phyloP scores from a whole-genome alignment of 2,113 vertebrate genomes.

The Procavia capensis region DNA sequence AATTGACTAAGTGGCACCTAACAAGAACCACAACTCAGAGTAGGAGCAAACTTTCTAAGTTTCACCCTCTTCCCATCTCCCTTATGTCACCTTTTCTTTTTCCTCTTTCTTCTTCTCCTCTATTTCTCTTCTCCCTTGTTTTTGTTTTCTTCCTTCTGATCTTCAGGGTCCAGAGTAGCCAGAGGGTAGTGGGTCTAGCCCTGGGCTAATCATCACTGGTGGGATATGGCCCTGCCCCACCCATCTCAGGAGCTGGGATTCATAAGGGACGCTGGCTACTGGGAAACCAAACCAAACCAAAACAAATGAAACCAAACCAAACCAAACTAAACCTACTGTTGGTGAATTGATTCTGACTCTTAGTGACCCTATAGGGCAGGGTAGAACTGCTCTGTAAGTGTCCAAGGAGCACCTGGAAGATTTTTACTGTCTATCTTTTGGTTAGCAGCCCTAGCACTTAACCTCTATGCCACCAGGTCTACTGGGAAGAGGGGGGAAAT shows the following conservation, averaged over 20 bases:
- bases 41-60: neutral
- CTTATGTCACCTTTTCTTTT: neutral
- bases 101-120: neutral
- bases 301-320: too few relatives aligned
- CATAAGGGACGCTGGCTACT: neutral
- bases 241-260: neutral
- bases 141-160: neutral
- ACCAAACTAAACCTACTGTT: too few relatives aligned
- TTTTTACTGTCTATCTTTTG: too few relatives aligned
- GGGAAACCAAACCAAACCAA: too few relatives aligned
- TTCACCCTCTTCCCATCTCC: neutral
- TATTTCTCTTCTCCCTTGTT: neutral
- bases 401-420: too few relatives aligned
- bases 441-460: too few relatives aligned
- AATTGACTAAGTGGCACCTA: too few relatives aligned
- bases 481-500: neutral
- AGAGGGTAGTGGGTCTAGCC: neutral
- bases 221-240: neutral
- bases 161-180: neutral
- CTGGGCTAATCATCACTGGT: neutral
- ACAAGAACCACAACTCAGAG: neutral
- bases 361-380: too few relatives aligned
- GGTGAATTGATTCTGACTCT: too few relatives aligned
- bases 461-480: too few relatives aligned
- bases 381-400: too few relatives aligned